Evolutionary conservation across 2,797 vertebrate species (phyloP).

Genomic region (Poeciliopsis paucimaculata): DNA sequence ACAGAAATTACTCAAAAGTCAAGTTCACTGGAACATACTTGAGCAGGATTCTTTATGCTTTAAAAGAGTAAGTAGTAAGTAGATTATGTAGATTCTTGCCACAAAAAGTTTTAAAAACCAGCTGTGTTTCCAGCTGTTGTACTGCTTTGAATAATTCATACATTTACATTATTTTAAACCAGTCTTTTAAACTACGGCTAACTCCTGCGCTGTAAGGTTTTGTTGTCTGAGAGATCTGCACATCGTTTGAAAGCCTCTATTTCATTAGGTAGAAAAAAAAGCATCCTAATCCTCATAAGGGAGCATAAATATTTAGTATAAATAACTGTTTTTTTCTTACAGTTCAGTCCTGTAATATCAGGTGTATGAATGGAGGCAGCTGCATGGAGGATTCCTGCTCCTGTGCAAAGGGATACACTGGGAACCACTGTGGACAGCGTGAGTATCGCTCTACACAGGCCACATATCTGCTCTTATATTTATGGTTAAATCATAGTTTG

Average conservation of each 20-base stretch:
- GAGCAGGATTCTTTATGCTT: not conserved
- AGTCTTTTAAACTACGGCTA: not conserved
- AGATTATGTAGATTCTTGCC: not conserved
- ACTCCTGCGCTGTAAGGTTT: not conserved
- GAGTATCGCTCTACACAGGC: constrained; percentile 70
- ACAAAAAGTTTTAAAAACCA: not conserved
- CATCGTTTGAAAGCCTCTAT: not conserved
- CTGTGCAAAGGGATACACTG: constrained; percentile 89
- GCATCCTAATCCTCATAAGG: not conserved
- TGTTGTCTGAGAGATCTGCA: not conserved
- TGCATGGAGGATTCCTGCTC: constrained; percentile 87
- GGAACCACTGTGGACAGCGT: constrained; percentile 91
- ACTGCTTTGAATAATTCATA: not conserved
- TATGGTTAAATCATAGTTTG: not conserved
- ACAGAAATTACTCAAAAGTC: not conserved
- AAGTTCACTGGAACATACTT: not conserved
- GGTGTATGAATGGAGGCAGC: constrained; percentile 91
- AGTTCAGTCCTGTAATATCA: constrained; percentile 88
- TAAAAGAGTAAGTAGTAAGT: not conserved
- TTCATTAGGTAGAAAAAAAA: not conserved
- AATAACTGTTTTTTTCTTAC: constrained; percentile 18
- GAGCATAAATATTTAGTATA: not conserved
- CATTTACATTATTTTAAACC: not conserved
- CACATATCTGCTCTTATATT: not conserved
- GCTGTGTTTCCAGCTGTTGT: not conserved